phyloP scores from a whole-genome alignment of 2,113 vertebrate species.

The Pseudorhombus dupliciocellatus region DNA sequence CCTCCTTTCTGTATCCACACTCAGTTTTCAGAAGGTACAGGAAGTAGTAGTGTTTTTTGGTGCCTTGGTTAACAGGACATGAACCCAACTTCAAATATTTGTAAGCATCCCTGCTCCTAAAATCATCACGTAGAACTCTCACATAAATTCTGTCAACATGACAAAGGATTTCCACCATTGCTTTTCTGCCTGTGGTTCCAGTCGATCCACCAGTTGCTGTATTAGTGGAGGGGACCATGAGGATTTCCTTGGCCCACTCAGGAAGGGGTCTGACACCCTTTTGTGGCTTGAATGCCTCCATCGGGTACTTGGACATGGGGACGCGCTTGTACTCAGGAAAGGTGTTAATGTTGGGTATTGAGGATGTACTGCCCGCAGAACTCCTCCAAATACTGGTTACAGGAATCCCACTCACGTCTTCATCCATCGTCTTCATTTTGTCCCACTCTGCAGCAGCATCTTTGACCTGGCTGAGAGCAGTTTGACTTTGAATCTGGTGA shows the following conservation, averaged over 20 bases:
- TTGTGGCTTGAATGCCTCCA: conserved; percentile 57
- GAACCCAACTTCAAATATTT: conserved; percentile 63
- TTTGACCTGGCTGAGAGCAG: background rate
- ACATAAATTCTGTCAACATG: conserved; percentile 72
- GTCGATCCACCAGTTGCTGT: background rate
- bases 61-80: conserved; percentile 62
- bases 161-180: conserved; percentile 56
- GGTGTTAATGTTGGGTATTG: background rate
- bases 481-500: background rate
- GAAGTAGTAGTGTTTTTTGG: conserved; percentile 51
- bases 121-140: conserved; percentile 49
- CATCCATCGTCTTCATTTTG: background rate
- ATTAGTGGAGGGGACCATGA: conserved; percentile 1
- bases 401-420: background rate
- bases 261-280: conserved; percentile 37
- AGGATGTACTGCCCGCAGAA: background rate
- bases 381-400: background rate
- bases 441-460: conserved; percentile 40
- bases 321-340: conserved; percentile 48
- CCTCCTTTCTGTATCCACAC: conserved; percentile 62
- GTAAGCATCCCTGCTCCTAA: conserved; percentile 25
- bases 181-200: too few species aligned
- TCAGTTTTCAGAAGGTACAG: conserved; percentile 49
- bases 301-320: conserved; percentile 7
- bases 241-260: conserved; percentile 4